These are phyloP conservation scores for Catharus fuscescens DNA, from an alignment of 2,113 vertebrate genomes.

Conservation along the genomic window DNA sequence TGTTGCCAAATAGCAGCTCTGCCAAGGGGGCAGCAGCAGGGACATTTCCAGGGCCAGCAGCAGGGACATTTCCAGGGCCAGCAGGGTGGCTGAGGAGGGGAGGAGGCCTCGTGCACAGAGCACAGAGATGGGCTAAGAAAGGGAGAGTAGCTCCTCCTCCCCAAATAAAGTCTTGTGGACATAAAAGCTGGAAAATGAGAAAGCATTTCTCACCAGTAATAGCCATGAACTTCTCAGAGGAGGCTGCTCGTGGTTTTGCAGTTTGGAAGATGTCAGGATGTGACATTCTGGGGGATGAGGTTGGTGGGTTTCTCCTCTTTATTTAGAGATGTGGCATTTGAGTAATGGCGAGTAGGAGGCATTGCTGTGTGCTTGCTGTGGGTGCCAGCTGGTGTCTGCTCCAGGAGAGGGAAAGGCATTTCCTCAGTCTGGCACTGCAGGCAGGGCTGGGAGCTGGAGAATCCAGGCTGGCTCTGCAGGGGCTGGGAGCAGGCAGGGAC, in stretches of 20 bases:
- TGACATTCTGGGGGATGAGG: not conserved
- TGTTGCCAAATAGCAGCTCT: not conserved
- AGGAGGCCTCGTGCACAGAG: not conserved
- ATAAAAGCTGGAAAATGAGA: not conserved
- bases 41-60: not conserved
- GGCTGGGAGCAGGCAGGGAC: not conserved
- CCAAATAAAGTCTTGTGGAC: not conserved
- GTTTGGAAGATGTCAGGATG: not conserved
- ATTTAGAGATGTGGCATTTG: not conserved
- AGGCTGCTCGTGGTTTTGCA: not conserved
- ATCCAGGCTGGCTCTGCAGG: not conserved
- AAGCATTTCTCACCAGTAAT: not conserved
- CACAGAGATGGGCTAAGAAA: not conserved
- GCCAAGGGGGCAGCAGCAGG: not conserved
- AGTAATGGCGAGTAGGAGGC: not conserved
- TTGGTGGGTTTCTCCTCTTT: not conserved
- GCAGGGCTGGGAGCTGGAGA: not conserved
- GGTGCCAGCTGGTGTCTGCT: constrained; percentile 5
- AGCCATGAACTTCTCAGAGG: not conserved
- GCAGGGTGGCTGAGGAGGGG: not conserved
- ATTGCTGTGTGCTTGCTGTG: not conserved
- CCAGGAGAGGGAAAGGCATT: not conserved
- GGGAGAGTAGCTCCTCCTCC: not conserved
- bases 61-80: not conserved
- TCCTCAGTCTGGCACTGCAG: not conserved